These are phyloP conservation scores for Nymphalis urticae DNA, from an alignment of 2,888 invertebrate species.

Conservation along the genomic window DNA sequence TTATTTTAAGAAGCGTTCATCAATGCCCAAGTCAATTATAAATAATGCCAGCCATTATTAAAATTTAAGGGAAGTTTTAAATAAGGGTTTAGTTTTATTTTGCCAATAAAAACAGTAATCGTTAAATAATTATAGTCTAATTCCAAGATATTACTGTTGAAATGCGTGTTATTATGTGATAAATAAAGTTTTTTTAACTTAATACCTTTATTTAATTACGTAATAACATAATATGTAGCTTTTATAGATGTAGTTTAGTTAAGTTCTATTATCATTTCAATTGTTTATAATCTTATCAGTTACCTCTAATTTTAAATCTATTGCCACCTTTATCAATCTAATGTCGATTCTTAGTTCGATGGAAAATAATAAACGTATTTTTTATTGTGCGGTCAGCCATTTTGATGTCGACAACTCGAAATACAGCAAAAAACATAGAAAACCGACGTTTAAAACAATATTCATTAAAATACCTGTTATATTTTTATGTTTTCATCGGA, in stretches of 20 bases:
- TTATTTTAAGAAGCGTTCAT: no score
- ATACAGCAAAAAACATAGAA: conserved; percentile 10
- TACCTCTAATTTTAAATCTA: conserved; percentile 46
- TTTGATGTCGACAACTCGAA: conserved; percentile 28
- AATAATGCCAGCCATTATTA: no score
- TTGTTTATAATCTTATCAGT: conserved; percentile 51
- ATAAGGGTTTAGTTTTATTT: no score
- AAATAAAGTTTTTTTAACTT: no score
- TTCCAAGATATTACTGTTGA: no score
- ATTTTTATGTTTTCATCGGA: conserved; percentile 41
- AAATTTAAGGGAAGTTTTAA: no score
- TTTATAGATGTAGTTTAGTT: conserved; percentile 4
- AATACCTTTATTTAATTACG: conserved; percentile 13
- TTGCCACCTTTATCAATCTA: conserved; percentile 51
- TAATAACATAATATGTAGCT: conserved; percentile 19
- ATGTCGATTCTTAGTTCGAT: conserved; percentile 25
- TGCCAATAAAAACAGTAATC: no score
- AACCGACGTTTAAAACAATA: conserved; percentile 3
- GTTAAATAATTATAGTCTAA: no score
- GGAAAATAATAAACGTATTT: conserved; percentile 11
- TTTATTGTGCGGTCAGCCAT: conserved; percentile 36
- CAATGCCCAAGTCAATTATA: no score
- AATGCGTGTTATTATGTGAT: background rate
- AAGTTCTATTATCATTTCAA: conserved; percentile 21
- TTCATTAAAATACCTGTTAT: conserved; percentile 50